phyloP scores from a whole-genome alignment of 1,140 invertebrate genomes.

The Dryas iulia region DNA sequence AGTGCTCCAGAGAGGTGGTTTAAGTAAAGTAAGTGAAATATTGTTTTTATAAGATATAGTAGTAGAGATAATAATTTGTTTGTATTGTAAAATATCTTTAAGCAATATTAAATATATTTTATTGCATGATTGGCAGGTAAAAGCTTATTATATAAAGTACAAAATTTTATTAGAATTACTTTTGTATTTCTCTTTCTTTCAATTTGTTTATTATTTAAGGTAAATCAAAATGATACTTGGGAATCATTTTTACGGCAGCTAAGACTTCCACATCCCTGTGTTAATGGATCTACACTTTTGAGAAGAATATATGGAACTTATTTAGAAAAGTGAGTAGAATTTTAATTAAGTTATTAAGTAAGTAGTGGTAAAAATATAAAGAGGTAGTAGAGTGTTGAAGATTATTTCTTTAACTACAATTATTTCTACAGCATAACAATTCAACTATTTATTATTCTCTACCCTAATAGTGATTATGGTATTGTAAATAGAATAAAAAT shows the following conservation, averaged over 20 bases:
- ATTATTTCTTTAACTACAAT: no score
- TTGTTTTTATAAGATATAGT: neutral
- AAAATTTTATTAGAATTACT: neutral
- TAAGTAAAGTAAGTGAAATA: slow-evolving; percentile 89
- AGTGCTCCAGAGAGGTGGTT: slow-evolving; percentile 94
- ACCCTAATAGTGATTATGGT: no score
- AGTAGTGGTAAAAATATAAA: no score
- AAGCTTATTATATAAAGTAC: neutral
- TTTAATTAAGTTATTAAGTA: neutral
- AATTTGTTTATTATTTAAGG: slow-evolving; percentile 81
- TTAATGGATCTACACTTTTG: slow-evolving; percentile 92
- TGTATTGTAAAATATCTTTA: neutral
- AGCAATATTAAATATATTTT: neutral
- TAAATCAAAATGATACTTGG: slow-evolving; percentile 93
- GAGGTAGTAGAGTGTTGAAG: no score
- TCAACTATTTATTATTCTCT: no score
- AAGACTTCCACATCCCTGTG: slow-evolving; percentile 88
- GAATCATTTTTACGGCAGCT: slow-evolving; percentile 89
- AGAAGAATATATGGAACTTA: slow-evolving; percentile 94
- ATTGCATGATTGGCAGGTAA: neutral
- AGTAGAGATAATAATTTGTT: neutral
- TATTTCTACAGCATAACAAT: no score
- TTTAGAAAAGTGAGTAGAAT: slow-evolving; percentile 79
- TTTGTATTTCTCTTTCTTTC: neutral
- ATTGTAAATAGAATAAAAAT: no score